Conservation (phyloP, 1,140 invertebrate species). For the Rhyzopertha dominica region DNA sequence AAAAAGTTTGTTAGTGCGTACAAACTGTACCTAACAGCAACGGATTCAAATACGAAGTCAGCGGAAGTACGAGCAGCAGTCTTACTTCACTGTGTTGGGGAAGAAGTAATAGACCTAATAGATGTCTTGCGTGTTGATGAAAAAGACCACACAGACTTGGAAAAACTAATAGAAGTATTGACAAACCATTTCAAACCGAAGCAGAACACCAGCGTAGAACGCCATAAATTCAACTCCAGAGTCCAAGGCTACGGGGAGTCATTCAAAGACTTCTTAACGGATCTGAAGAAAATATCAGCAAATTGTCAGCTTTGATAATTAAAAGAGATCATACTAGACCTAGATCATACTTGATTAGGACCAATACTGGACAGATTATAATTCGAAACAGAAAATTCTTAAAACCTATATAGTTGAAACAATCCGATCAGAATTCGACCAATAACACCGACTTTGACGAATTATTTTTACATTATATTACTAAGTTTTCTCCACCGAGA, state of each 20-base stretch:
- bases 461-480: too few species aligned
- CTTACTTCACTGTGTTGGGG: slow-evolving; percentile 5
- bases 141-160: neutral
- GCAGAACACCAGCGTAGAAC: neutral
- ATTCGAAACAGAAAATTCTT: too few species aligned
- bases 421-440: too few species aligned
- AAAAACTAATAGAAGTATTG: neutral
- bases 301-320: slow-evolving; percentile 1
- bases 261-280: slow-evolving; percentile 2
- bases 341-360: too few species aligned
- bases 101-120: slow-evolving; percentile 3
- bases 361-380: too few species aligned
- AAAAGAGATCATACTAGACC: slow-evolving; percentile 2
- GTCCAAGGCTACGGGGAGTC: neutral
- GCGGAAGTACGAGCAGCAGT: neutral
- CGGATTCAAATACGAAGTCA: neutral
- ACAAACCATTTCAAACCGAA: slow-evolving; percentile 5
- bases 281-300: neutral
- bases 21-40: too few species aligned
- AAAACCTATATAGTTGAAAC: too few species aligned
- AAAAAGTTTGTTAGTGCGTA: too few species aligned
- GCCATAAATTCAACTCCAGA: slow-evolving; percentile 7
- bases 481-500: too few species aligned
- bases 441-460: too few species aligned
- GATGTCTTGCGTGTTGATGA: neutral